phyloP scores from a whole-genome alignment of 2,888 invertebrate species.

The Branchellion lobata region DNA sequence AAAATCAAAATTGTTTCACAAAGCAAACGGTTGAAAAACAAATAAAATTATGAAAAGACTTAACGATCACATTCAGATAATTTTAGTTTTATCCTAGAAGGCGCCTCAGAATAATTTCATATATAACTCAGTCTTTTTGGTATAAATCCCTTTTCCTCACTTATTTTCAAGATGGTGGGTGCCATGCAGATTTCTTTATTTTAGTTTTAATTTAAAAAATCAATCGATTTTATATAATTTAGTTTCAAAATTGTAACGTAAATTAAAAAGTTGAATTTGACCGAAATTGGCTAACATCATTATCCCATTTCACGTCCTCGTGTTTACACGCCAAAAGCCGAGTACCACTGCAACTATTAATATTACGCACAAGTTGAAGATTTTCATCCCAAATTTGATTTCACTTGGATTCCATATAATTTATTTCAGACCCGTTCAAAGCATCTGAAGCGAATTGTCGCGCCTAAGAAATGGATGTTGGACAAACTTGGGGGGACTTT shows the following conservation, averaged over 20 bases:
- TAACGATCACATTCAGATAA: too few species aligned
- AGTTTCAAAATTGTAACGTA: too few species aligned
- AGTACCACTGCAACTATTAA: not conserved
- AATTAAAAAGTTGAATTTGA: too few species aligned
- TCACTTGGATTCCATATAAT: not conserved
- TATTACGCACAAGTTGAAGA: not conserved
- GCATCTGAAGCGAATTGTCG: conserved; percentile 97
- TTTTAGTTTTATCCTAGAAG: too few species aligned
- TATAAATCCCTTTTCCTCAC: not conserved
- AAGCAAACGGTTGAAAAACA: too few species aligned
- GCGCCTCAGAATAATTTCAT: too few species aligned
- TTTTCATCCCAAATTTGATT: not conserved
- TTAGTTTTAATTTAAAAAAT: not conserved
- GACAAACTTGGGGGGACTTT: conserved; percentile 97
- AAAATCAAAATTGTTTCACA: too few species aligned
- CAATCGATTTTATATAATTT: too few species aligned
- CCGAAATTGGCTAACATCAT: too few species aligned
- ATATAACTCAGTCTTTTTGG: not conserved
- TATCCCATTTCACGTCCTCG: too few species aligned
- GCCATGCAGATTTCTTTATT: not conserved
- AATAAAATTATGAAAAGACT: too few species aligned
- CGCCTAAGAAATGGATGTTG: conserved; percentile 99
- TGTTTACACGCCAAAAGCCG: not conserved
- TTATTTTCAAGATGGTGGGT: conserved; percentile 18
- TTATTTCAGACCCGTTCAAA: conserved; percentile 70